Evolutionary conservation across 2,113 vertebrate genomes (phyloP), one percentile per base, ranked within the genome.

Genomic region (Scalopus aquaticus): DNA sequence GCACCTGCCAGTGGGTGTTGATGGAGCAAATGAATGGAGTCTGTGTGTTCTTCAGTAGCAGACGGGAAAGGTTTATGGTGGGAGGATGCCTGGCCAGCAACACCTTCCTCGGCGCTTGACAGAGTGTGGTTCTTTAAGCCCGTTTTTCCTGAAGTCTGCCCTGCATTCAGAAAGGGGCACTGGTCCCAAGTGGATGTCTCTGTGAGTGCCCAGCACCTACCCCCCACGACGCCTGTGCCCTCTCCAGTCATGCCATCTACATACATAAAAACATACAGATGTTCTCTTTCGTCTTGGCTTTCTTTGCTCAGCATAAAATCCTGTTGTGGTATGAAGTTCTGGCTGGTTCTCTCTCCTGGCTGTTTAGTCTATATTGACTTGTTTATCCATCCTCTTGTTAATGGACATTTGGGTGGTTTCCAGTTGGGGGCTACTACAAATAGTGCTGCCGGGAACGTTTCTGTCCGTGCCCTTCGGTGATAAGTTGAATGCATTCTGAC

Each of bases 151-250:
- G 54, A 39, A 69, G 22, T 39, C 65, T 24, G 0, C 51, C 51
- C 12, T 49, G 6, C 0, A 0, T 15, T 1, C 30, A 1, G 46
- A 35, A 78, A 44, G 30, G 24, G 5, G 9, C 64, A 4, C 6
- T 5, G 8, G 0, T 26, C 39, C 0, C 11, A 26, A 54, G 46
- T 20, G 12, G 6, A n/a, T n/a, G 10, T 22, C 32, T 58, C 2
- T 0, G 3, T 64, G 60, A 30, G 0, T 37, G 22, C 51, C 51
- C 17, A 46, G 42, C 11, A 15, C 32, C 37, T 8, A 16, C 24
- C 39, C 39, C 11, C 35, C 51, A 42, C 26, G 13, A 24, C 62
- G 58, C 10, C 67, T 5, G 2, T 20, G 32, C 16, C 42, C 24
- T 16, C n/a, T 20, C 4, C 16, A 11, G 5, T 16, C 35, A 32